A percentile compares a stretch with the other conserved stretches of the same genome.
These are phyloP conservation scores for Heliconius melpomene DNA, from an alignment of 1,140 invertebrate species.

Conservation along the genomic window DNA sequence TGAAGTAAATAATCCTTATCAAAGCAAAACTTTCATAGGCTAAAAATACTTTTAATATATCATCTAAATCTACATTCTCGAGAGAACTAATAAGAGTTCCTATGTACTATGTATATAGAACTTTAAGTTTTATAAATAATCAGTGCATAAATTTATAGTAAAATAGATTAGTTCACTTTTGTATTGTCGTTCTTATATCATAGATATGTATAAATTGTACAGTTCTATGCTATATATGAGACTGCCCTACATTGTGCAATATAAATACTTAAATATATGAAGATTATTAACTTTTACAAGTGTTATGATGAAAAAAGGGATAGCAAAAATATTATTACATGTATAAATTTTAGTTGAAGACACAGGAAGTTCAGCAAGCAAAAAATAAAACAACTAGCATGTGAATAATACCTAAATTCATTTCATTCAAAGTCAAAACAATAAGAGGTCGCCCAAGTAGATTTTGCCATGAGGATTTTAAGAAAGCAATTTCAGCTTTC, in stretches of 20 bases:
- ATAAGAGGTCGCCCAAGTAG: constrained; percentile 95
- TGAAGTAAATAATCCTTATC: neutral
- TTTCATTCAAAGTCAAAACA: constrained; percentile 92
- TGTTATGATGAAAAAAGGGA: neutral
- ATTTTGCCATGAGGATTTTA: constrained; percentile 97
- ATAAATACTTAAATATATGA: neutral
- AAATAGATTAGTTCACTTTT: no score
- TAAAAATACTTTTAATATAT: no score
- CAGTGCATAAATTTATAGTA: no score
- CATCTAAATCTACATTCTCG: no score
- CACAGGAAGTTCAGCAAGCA: neutral
- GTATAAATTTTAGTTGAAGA: neutral
- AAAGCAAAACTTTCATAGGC: no score
- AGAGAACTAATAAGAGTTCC: no score
- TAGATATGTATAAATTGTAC: neutral
- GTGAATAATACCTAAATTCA: constrained; percentile 92
- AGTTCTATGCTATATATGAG: neutral
- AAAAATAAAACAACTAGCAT: neutral
- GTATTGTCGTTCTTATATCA: no score
- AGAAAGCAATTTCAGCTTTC: constrained; percentile 97
- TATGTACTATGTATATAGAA: no score
- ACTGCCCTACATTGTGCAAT: neutral
- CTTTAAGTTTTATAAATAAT: no score
- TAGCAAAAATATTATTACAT: neutral
- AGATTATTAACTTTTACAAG: neutral